These are phyloP conservation scores for Elegia similella DNA, from an alignment of 2,888 invertebrate species.

Conservation along the genomic window DNA sequence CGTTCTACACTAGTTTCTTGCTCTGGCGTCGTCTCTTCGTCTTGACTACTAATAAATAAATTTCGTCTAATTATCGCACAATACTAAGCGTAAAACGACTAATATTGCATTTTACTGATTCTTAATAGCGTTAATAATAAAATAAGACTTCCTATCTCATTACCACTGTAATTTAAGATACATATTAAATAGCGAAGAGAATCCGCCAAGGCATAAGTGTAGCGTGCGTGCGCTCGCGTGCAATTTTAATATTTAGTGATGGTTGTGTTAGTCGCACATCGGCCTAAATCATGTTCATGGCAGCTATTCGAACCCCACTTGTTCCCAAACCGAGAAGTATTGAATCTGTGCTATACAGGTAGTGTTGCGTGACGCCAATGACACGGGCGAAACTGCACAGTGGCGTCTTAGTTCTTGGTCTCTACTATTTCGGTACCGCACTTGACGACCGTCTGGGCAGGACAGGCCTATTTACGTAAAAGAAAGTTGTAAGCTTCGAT, in stretches of 20 bases:
- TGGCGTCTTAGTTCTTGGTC: too few species aligned
- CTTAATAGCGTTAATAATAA: background rate
- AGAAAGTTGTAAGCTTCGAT: too few species aligned
- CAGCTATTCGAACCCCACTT: background rate
- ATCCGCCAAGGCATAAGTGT: background rate
- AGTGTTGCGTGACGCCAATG: too few species aligned
- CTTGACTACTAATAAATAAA: background rate
- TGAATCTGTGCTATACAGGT: too few species aligned
- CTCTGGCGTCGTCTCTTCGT: background rate
- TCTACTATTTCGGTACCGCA: too few species aligned
- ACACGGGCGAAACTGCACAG: too few species aligned
- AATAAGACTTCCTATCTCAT: background rate
- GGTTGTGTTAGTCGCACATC: conserved; percentile 64
- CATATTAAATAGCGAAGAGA: background rate
- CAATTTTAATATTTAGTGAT: conserved; percentile 37
- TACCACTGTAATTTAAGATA: background rate
- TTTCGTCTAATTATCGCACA: background rate
- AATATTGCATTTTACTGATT: background rate
- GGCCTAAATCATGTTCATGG: conserved; percentile 8
- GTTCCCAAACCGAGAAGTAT: too few species aligned
- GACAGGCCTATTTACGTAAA: too few species aligned
- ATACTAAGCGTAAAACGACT: background rate
- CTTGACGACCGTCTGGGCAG: too few species aligned
- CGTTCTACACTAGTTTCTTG: conserved; percentile 31
- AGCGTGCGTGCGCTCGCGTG: conserved; percentile 1